A percentile compares a stretch with the other conserved stretches of the same genome.
Conservation (phyloP, 2,888 invertebrate genomes). For the Ectemnius lituratus region DNA sequence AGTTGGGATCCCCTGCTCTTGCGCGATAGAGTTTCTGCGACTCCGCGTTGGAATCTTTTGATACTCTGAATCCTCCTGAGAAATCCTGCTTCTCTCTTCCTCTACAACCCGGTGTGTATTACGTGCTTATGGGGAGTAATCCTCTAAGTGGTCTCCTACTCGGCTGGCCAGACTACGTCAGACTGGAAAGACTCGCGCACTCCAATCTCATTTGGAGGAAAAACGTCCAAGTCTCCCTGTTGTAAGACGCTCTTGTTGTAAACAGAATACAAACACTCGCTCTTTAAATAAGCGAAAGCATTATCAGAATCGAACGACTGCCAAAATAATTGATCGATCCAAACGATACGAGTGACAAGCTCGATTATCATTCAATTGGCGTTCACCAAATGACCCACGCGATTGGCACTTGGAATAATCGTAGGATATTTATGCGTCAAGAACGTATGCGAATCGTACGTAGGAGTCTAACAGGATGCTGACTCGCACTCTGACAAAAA, state of each 20-base stretch:
- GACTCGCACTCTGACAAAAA: no score
- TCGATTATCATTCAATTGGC: constrained; percentile 20
- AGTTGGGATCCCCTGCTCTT: constrained; percentile 40
- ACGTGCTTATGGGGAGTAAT: constrained; percentile 43
- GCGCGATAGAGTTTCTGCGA: constrained; percentile 47
- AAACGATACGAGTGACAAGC: constrained; percentile 3
- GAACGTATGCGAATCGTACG: no score
- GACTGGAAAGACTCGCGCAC: no score
- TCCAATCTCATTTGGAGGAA: no score
- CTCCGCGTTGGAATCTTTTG: constrained; percentile 48
- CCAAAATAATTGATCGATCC: constrained; percentile 8
- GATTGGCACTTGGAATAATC: not conserved
- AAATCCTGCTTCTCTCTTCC: constrained; percentile 30
- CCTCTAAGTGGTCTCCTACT: constrained; percentile 34
- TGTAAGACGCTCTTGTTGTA: no score
- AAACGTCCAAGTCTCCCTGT: no score
- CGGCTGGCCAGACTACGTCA: not conserved
- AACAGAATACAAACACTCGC: no score
- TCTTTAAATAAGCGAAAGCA: no score
- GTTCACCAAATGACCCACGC: constrained; percentile 3
- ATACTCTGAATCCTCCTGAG: constrained; percentile 53
- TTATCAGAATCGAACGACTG: not conserved
- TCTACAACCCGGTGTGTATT: no score
- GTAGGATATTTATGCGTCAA: no score
- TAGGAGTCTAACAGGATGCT: no score